phyloP scores from a whole-genome alignment of 2,888 invertebrate genomes.

The Alviniconcha strummeri region DNA sequence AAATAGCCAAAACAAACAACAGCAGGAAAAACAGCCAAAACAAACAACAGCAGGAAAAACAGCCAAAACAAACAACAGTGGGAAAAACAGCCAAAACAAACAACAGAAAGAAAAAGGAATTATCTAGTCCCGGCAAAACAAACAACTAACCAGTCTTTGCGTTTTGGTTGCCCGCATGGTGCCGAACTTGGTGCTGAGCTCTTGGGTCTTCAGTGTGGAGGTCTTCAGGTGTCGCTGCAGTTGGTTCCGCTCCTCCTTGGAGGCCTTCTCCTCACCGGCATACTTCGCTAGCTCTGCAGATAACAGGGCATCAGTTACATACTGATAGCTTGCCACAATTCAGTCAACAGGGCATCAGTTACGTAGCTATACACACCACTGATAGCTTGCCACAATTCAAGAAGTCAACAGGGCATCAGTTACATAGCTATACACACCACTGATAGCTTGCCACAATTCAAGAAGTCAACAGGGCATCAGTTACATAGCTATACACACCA shows the following conservation, averaged over 20 bases:
- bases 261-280: conserved; percentile 35
- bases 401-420: background rate
- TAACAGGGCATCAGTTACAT: background rate
- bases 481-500: too few species aligned
- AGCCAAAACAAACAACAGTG: background rate
- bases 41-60: background rate
- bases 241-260: conserved; percentile 28
- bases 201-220: conserved; percentile 43
- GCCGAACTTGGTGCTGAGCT: conserved; percentile 51
- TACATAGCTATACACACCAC: background rate
- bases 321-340: too few species aligned
- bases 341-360: too few species aligned
- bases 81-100: too few species aligned
- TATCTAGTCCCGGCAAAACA: background rate
- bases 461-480: too few species aligned
- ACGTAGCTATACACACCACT: too few species aligned
- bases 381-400: too few species aligned
- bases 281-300: conserved; percentile 32
- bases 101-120: too few species aligned
- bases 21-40: too few species aligned
- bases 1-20: too few species aligned
- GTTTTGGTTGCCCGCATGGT: conserved; percentile 51
- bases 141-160: conserved; percentile 51
- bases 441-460: too few species aligned
- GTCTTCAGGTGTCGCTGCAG: conserved; percentile 7